Percentiles rank a stretch among this genome's conserved stretches.
phyloP scores from a whole-genome alignment of 2,113 vertebrate genomes.

The human (Homo sapiens) region GRCh38 chrX:135413501-135414000 shows the following conservation, averaged over 20 bases:
- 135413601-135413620: neutral
- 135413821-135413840: conserved; percentile 6
- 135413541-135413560: neutral
- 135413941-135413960: neutral
- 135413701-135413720: neutral
- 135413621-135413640: neutral
- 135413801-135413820: neutral
- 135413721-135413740: conserved; percentile 37
- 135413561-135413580: neutral
- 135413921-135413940: neutral
- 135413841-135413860: neutral
- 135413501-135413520: neutral
- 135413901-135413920: conserved; percentile 10
- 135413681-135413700: neutral
- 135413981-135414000: neutral
- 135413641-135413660: neutral
- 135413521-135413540: neutral
- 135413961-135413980: neutral
- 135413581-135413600: neutral
- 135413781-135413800: neutral
- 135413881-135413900: neutral
- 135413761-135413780: neutral
- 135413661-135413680: neutral
- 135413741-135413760: neutral
- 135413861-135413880: neutral